A percentile compares a stretch with the other conserved stretches of the same genome.
Conservation (phyloP, 2,888 invertebrate genomes). For the Dolichomitus sp. region DNA sequence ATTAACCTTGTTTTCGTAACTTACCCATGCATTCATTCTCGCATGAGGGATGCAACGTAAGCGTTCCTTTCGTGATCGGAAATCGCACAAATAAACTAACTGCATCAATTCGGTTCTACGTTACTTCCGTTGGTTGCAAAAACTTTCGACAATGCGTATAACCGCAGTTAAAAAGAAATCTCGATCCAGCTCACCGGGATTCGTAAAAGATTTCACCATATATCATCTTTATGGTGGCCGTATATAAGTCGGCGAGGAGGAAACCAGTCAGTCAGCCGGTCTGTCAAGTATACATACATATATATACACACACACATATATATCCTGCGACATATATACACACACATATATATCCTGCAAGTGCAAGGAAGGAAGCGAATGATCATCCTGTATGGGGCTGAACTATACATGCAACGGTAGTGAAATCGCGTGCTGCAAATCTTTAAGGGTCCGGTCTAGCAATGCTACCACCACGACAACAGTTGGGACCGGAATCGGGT, state of each 20-base stretch:
- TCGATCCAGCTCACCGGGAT: conserved; percentile 52
- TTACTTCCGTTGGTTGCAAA: conserved; percentile 56
- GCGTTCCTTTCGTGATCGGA: conserved; percentile 18
- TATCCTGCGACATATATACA: too few relatives aligned
- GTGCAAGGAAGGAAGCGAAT: conserved; percentile 45
- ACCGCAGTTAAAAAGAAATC: conserved; percentile 67
- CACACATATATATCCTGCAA: background rate
- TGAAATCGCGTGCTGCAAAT: conserved; percentile 66
- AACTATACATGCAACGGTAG: conserved; percentile 30
- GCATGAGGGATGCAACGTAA: background rate
- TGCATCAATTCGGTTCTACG: conserved; percentile 21
- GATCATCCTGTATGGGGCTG: conserved; percentile 50
- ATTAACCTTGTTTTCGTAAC: conserved; percentile 2
- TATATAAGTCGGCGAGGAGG: conserved; percentile 29
- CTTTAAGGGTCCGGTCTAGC: conserved; percentile 55
- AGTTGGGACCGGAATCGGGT: conserved; percentile 77
- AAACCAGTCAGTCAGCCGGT: conserved; percentile 51
- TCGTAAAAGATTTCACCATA: conserved; percentile 65
- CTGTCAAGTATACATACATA: conserved; percentile 11
- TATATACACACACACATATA: background rate
- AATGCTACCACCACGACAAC: conserved; percentile 62
- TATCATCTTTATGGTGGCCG: conserved; percentile 58
- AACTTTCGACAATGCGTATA: conserved; percentile 50
- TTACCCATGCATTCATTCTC: background rate
- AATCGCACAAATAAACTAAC: conserved; percentile 29